These are phyloP conservation scores for Drosophila vallismaia DNA, from an alignment of 2,888 invertebrate genomes.

Conservation along the genomic window DNA sequence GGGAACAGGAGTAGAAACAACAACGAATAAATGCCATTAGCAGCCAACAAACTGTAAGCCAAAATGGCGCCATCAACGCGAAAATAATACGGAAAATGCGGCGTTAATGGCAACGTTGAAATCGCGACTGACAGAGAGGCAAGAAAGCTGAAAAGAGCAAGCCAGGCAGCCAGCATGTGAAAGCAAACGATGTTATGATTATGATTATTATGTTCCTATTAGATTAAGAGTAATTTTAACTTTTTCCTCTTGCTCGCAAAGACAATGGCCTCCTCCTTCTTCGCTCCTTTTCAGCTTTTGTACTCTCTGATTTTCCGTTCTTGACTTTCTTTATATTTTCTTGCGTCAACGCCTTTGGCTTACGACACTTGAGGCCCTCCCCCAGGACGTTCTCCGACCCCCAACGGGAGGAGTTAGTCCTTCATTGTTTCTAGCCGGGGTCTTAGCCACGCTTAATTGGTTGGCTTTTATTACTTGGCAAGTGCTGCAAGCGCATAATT, in stretches of 20 bases:
- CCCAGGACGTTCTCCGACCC: neutral
- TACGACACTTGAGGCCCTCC: slow-evolving; percentile 73
- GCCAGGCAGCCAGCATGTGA: slow-evolving; percentile 48
- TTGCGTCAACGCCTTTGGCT: slow-evolving; percentile 68
- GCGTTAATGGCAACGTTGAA: slow-evolving; percentile 63
- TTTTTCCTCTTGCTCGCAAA: slow-evolving; percentile 33
- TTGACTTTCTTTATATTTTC: slow-evolving; percentile 48
- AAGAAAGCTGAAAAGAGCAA: slow-evolving; percentile 1
- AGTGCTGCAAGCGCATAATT: slow-evolving; percentile 67
- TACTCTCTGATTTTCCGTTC: slow-evolving; percentile 29
- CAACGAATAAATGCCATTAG: slow-evolving; percentile 70
- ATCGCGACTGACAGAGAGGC: slow-evolving; percentile 11
- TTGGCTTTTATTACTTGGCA: slow-evolving; percentile 79
- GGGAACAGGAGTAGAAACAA: slow-evolving; percentile 35
- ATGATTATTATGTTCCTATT: slow-evolving; percentile 81
- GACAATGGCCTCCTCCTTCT: slow-evolving; percentile 21
- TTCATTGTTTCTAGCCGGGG: slow-evolving; percentile 60
- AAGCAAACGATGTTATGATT: slow-evolving; percentile 79
- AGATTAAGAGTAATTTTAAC: slow-evolving; percentile 81
- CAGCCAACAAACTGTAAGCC: slow-evolving; percentile 70
- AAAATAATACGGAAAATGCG: slow-evolving; percentile 77
- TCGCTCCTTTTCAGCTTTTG: slow-evolving; percentile 13
- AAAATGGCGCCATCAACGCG: slow-evolving; percentile 74
- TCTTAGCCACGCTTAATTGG: slow-evolving; percentile 77
- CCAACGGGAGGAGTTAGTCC: slow-evolving; percentile 29